phyloP scores from a whole-genome alignment of 1,140 invertebrate genomes.

The Bombus waltoni region DNA sequence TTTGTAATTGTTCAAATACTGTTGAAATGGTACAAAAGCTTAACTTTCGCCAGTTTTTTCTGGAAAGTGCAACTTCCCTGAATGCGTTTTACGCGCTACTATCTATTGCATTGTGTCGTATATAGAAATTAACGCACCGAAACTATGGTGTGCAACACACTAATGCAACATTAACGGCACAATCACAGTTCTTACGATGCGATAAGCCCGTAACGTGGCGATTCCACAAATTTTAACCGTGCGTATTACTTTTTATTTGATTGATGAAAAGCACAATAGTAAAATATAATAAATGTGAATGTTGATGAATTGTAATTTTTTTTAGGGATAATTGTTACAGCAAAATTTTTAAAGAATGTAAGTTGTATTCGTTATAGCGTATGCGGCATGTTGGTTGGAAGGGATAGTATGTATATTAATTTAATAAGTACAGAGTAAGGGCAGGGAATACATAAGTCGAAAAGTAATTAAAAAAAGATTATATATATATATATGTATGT shows the following conservation, averaged over 20 bases:
- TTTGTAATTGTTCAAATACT: background rate
- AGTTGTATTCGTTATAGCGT: too few relatives aligned
- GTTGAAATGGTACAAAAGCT: background rate
- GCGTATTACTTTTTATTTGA: background rate
- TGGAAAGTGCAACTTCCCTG: background rate
- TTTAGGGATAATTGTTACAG: background rate
- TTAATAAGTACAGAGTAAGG: background rate
- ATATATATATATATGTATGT: background rate
- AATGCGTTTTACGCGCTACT: conserved; percentile 5
- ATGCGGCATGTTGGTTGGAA: background rate
- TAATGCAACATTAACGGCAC: conserved; percentile 36
- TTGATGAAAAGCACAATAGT: background rate
- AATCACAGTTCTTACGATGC: conserved; percentile 15
- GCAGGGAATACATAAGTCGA: background rate
- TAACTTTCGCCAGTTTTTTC: background rate
- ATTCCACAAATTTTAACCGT: background rate
- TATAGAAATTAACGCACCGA: conserved; percentile 18
- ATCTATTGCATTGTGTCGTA: conserved; percentile 32
- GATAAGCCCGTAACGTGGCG: conserved; percentile 29
- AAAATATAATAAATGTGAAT: background rate
- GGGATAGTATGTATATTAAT: background rate
- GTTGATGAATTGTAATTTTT: background rate
- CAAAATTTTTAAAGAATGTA: background rate
- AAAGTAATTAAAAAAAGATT: background rate
- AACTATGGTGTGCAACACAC: conserved; percentile 9